Base-by-base conservation (phyloP, 2,113 vertebrate species). In the Sturnus vulgaris region DNA sequence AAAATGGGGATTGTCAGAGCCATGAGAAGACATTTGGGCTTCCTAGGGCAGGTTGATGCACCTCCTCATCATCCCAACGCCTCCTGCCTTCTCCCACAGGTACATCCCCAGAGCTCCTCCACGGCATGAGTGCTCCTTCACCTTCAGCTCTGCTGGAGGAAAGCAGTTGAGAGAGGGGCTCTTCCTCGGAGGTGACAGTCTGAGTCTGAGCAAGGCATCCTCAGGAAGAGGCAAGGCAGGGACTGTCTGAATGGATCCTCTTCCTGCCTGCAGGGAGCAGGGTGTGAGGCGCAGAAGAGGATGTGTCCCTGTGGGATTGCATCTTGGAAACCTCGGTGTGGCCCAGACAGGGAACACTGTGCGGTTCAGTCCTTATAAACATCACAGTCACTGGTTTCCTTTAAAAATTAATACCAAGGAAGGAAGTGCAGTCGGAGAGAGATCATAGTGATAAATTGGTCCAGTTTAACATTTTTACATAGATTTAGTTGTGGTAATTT, bases 261-360 rank as follows among this genome's bases (percentile, higher is more conserved):
- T 30, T 95, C n/a, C 82, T 88, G 90, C 71, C 88, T 28, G 52
- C 4, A 7, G 79, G 91, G 80, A 94, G 80, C 71, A 47, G 95
- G 92, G 64, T 8, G 42, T 81, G 66, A 35, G 56, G 76, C 69
- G 56, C 60, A 55, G 64, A 35, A 77, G 76, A 92, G 92, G 86
- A 73, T 86, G 44, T 84, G 50, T 61, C 71, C 63, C 61, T 69
- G 18, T 71, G 82, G 93, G 59, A 89, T 39, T 80, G 24, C 40
- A 68, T 88, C 66, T 95, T 42, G 49, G 46, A 69, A 75, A 82
- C 42, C 37, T 82, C 5, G 0, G 33, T 55, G 35, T 89, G 76
- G 20, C 12, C 66, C 52, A 72, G 35, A n/a, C 65, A 56, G 50
- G 66, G 83, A 81, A 71, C 71, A 27, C 59, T 24, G 68, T 9